A percentile compares a stretch with the other conserved stretches of the same genome.
These are phyloP conservation scores for Cotesia chilonis DNA, from an alignment of 1,140 invertebrate genomes.

Conservation along the genomic window DNA sequence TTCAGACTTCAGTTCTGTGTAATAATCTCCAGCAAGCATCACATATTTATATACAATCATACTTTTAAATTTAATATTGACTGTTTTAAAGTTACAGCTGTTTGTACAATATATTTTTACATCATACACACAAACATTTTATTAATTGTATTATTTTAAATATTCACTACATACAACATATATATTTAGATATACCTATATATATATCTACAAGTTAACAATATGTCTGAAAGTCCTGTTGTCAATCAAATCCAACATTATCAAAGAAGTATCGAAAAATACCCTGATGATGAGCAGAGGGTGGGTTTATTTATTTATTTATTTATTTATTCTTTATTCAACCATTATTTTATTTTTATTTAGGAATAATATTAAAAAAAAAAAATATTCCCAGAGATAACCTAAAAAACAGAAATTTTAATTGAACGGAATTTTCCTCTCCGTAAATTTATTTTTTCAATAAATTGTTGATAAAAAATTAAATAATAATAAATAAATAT, in stretches of 20 bases:
- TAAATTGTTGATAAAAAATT: no score
- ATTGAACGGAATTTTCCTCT: not conserved
- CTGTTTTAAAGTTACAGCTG: no score
- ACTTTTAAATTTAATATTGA: no score
- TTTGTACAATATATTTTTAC: no score
- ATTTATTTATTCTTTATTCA: not conserved
- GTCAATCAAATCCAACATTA: conserved; percentile 68
- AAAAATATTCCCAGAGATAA: conserved; percentile 2
- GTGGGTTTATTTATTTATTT: conserved; percentile 54
- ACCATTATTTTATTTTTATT: not conserved
- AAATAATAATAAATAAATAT: no score
- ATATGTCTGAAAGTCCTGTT: conserved; percentile 59
- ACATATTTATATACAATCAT: no score
- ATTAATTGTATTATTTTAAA: no score
- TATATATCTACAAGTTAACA: conserved; percentile 30
- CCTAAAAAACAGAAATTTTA: not conserved
- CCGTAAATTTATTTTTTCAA: no score
- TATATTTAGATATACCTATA: not conserved
- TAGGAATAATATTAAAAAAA: conserved; percentile 1
- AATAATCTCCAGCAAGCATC: no score
- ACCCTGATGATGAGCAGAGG: conserved; percentile 68
- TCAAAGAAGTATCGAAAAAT: conserved; percentile 73
- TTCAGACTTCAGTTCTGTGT: no score
- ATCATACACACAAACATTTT: no score
- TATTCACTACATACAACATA: no score